These are phyloP conservation scores for Charaxes varanes DNA, from an alignment of 1,140 invertebrate genomes.

Conservation along the genomic window DNA sequence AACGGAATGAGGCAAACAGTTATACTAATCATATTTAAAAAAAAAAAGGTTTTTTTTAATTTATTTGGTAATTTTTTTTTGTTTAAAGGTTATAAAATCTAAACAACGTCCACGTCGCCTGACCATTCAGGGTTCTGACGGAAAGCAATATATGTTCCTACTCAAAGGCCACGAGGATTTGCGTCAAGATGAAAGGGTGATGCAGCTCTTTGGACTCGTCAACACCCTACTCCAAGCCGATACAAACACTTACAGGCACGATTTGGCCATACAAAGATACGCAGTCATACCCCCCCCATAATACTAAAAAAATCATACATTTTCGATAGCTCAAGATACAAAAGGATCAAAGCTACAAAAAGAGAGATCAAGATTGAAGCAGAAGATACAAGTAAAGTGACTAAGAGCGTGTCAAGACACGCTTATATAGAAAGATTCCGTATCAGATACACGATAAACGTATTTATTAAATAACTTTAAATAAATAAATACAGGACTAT, in stretches of 20 bases:
- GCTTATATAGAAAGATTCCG: too few relatives aligned
- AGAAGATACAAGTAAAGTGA: too few relatives aligned
- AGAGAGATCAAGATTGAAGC: constrained; percentile 15
- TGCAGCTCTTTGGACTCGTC: constrained; percentile 99
- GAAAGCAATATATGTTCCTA: constrained; percentile 98
- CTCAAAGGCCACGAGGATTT: constrained; percentile 99
- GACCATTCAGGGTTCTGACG: constrained; percentile 94
- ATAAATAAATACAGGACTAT: too few relatives aligned
- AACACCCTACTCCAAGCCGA: constrained; percentile 96
- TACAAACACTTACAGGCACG: constrained; percentile 95
- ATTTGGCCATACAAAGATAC: constrained; percentile 96
- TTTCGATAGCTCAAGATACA: too few relatives aligned
- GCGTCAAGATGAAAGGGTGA: constrained; percentile 98
- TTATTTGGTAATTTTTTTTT: background rate
- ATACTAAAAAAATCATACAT: too few relatives aligned
- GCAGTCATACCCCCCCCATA: constrained; percentile 98
- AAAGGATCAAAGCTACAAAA: too few relatives aligned
- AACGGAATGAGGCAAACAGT: too few relatives aligned
- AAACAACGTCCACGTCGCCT: constrained; percentile 98
- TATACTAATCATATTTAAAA: too few relatives aligned
- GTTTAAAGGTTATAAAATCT: constrained; percentile 93
- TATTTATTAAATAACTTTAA: too few relatives aligned
- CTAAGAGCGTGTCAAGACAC: too few relatives aligned
- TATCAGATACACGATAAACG: too few relatives aligned
- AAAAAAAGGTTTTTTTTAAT: background rate